phyloP scores from a whole-genome alignment of 2,797 vertebrate species.

The Glyptemys insculpta region DNA sequence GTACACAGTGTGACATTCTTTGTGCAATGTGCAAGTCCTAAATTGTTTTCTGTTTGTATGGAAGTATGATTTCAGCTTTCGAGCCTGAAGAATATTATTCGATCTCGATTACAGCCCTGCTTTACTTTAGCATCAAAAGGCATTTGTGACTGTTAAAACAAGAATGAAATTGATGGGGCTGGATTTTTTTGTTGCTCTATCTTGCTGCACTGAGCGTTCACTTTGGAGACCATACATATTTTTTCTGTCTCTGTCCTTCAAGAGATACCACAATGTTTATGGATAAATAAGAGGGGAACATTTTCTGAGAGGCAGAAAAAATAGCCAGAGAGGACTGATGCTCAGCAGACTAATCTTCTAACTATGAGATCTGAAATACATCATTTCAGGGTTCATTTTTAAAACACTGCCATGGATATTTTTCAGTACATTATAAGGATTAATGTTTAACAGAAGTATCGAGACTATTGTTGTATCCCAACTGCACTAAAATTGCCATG shows the following conservation, averaged over 20 bases:
- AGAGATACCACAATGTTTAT: slow-evolving; percentile 46
- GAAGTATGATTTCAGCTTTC: not conserved
- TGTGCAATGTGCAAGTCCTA: not conserved
- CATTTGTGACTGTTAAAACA: slow-evolving; percentile 43
- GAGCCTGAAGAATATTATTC: not conserved
- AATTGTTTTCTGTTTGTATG: not conserved
- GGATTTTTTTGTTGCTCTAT: slow-evolving; percentile 19
- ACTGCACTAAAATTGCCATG: not conserved
- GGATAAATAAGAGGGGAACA: slow-evolving; percentile 47
- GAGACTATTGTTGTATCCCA: not conserved
- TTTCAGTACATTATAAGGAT: not conserved
- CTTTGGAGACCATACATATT: slow-evolving; percentile 30
- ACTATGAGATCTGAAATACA: not conserved
- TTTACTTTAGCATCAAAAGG: slow-evolving; percentile 52
- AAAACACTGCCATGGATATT: not conserved
- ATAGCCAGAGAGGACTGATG: slow-evolving; percentile 10
- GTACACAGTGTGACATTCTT: not conserved
- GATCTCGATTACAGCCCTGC: slow-evolving; percentile 32
- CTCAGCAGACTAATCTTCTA: slow-evolving; percentile 8
- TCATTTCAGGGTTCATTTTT: not conserved
- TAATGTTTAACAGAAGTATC: not conserved
- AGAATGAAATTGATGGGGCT: slow-evolving; percentile 47
- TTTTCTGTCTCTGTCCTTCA: slow-evolving; percentile 17
- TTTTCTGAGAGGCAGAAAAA: slow-evolving; percentile 38
- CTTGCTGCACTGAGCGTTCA: not conserved